Conservation (phyloP, 2,797 vertebrate species). For the Passerculus sandwichensis region DNA sequence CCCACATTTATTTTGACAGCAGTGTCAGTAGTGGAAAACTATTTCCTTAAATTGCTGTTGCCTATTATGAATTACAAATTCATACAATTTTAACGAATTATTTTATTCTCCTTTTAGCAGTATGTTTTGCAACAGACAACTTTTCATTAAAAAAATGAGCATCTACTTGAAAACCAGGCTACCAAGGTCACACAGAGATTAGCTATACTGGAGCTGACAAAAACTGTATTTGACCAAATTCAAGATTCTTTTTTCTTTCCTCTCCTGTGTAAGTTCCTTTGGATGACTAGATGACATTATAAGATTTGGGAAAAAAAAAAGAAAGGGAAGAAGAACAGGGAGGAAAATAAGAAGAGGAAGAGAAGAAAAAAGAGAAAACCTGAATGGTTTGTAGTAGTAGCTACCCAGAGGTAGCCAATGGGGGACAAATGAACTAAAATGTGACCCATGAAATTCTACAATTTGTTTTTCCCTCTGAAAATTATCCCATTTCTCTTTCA, state of each 20-base stretch:
- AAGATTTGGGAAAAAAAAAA: not conserved
- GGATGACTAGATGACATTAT: not conserved
- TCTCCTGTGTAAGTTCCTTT: conserved; percentile 5
- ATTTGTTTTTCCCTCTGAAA: not conserved
- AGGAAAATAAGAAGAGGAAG: not conserved
- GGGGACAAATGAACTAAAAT: not conserved
- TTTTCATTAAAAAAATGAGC: conserved; percentile 56
- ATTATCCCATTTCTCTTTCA: not conserved
- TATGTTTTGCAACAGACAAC: conserved; percentile 63
- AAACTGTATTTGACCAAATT: conserved; percentile 24
- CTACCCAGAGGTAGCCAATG: not conserved
- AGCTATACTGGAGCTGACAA: conserved; percentile 34
- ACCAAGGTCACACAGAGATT: conserved; percentile 55
- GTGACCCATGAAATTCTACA: not conserved
- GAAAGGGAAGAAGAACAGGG: not conserved
- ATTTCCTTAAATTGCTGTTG: conserved; percentile 74
- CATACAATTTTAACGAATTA: conserved; percentile 74
- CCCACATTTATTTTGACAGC: conserved; percentile 77
- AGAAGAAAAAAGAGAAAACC: not conserved
- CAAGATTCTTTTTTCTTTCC: not conserved
- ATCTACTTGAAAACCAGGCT: conserved; percentile 60
- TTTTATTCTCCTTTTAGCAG: conserved; percentile 71
- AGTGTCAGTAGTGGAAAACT: conserved; percentile 72
- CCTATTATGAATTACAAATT: conserved; percentile 78
- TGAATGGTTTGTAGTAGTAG: not conserved